Percentiles rank a stretch among this genome's conserved stretches.
Conservation (phyloP, 2,888 invertebrate species). For the Frankliniella intonsa region DNA sequence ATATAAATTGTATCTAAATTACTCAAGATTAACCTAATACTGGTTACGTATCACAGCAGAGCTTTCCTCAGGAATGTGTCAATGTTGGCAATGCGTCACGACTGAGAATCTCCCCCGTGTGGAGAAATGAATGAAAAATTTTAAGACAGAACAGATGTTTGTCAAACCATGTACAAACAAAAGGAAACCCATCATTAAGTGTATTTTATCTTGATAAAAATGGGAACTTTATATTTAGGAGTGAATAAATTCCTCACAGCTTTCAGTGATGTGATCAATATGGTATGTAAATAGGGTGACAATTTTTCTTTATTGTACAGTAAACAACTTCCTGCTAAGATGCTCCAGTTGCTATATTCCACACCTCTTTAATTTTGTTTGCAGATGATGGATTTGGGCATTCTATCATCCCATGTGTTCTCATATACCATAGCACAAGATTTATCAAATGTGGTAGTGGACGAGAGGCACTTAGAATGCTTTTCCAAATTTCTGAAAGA, state of each 20-base stretch:
- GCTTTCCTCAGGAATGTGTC: too few species aligned
- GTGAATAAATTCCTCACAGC: neutral
- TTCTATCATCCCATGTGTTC: neutral
- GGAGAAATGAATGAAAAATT: too few species aligned
- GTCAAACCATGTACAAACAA: too few species aligned
- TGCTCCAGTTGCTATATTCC: neutral
- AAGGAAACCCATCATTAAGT: too few species aligned
- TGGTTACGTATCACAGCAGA: too few species aligned
- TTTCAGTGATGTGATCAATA: neutral
- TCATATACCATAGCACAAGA: neutral
- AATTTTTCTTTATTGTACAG: neutral
- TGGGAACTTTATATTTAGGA: neutral
- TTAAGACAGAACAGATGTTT: too few species aligned
- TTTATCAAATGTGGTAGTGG: neutral
- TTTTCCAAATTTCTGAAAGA: neutral
- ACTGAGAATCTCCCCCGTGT: too few species aligned
- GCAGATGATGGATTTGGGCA: constrained; percentile 15
- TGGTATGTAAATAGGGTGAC: neutral
- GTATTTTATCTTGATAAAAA: neutral
- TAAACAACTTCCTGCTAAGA: neutral
- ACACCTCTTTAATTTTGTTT: neutral
- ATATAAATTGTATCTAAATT: too few species aligned
- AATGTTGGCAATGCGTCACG: too few species aligned
- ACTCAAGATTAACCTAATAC: too few species aligned
- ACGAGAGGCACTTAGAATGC: neutral